phyloP scores from a whole-genome alignment of 2,797 vertebrate genomes.

The Poeciliopsis infans region DNA sequence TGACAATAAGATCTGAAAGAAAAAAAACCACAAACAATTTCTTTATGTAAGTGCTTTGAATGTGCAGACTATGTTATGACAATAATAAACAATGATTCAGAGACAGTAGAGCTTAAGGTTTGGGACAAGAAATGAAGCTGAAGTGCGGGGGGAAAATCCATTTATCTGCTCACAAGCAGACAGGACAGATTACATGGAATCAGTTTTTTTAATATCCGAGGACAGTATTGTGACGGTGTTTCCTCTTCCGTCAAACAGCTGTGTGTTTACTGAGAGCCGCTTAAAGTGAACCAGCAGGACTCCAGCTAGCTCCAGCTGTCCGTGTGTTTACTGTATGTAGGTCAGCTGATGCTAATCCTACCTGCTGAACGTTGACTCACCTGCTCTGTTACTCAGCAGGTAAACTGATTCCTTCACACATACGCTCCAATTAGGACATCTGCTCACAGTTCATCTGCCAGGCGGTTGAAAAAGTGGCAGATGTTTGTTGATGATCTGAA shows the following conservation, averaged over 20 bases:
- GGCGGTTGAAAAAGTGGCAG: background rate
- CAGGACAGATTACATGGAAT: constrained; percentile 43
- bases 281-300: constrained; percentile 16
- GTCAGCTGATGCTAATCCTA: constrained; percentile 65
- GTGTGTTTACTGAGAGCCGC: constrained; percentile 20
- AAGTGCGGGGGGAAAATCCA: constrained; percentile 19
- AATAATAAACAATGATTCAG: constrained; percentile 12
- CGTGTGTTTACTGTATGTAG: constrained; percentile 53
- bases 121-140: background rate
- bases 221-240: constrained; percentile 15
- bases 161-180: constrained; percentile 39
- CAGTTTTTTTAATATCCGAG: constrained; percentile 40
- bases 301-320: constrained; percentile 50
- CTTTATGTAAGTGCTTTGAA: background rate
- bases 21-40: constrained; percentile 31
- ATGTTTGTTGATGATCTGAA: background rate
- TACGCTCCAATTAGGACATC: background rate
- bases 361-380: constrained; percentile 62
- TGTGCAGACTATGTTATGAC: background rate
- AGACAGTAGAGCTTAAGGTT: background rate
- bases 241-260: constrained; percentile 25
- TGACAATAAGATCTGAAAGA: constrained; percentile 80
- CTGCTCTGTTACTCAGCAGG: constrained; percentile 58
- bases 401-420: constrained; percentile 30
- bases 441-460: background rate